phyloP scores from a whole-genome alignment of 2,888 invertebrate genomes.

The Metacarcinus magister region DNA sequence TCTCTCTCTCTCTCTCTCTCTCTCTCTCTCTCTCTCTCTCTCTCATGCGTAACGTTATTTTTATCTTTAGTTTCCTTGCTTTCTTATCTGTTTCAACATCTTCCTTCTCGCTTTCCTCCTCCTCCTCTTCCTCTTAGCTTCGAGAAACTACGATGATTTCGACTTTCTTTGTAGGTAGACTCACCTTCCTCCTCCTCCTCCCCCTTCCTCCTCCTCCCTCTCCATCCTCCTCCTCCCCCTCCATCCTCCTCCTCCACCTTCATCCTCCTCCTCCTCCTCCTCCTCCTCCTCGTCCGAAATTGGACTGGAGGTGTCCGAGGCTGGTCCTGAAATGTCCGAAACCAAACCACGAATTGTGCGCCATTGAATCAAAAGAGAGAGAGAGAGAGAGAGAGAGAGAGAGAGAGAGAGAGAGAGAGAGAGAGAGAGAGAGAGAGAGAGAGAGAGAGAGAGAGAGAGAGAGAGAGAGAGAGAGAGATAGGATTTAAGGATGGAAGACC shows the following conservation, averaged over 20 bases:
- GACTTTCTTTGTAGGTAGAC: no score
- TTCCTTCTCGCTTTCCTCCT: no score
- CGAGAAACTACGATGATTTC: no score
- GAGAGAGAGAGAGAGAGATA: no score
- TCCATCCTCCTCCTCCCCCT: not conserved
- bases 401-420: constrained; percentile 48
- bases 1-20: no score
- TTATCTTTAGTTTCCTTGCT: no score
- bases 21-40: no score
- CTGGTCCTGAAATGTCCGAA: not conserved
- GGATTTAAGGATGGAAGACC: not conserved
- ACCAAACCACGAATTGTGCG: not conserved
- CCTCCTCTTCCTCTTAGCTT: no score
- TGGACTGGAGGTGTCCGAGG: constrained; percentile 28
- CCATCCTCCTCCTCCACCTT: no score
- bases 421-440: constrained; percentile 48
- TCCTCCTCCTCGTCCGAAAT: not conserved
- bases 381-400: constrained; percentile 48
- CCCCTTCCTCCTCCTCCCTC: not conserved
- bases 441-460: not conserved
- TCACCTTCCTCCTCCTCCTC: not conserved
- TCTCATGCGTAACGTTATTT: no score
- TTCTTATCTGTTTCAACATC: no score
- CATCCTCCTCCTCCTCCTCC: constrained; percentile 11
- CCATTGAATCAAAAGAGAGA: not conserved